Conservation (phyloP, 2,888 invertebrate genomes). For the Synanthedon andrenaeformis region DNA sequence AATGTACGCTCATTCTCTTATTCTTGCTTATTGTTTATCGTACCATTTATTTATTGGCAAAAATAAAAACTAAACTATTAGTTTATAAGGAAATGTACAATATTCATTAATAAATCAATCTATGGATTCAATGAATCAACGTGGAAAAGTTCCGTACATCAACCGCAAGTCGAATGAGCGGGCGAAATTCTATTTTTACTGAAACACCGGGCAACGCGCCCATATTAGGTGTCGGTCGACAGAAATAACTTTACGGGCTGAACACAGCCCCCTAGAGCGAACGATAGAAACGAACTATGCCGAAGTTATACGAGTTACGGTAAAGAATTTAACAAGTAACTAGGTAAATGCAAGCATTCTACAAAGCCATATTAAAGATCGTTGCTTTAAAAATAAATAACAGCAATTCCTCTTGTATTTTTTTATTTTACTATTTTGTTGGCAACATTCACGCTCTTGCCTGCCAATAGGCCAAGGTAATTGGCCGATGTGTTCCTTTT, state of each 20-base stretch:
- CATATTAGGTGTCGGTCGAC: constrained; percentile 61
- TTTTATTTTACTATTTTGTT: background rate
- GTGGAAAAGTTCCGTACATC: constrained; percentile 11
- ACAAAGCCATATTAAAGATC: background rate
- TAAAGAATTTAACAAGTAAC: background rate
- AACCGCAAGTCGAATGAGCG: constrained; percentile 22
- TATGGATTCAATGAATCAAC: background rate
- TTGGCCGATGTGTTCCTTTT: background rate
- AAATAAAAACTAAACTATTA: background rate
- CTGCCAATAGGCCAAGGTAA: constrained; percentile 25
- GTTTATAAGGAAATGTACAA: background rate
- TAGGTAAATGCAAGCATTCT: background rate
- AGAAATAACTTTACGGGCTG: constrained; percentile 43
- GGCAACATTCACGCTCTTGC: background rate
- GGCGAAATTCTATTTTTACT: constrained; percentile 35
- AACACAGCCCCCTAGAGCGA: constrained; percentile 37
- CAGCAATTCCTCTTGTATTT: background rate
- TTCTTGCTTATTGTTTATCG: too few relatives aligned
- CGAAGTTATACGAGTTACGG: background rate
- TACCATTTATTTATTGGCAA: too few relatives aligned
- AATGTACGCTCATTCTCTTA: background rate
- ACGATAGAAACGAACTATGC: constrained; percentile 12
- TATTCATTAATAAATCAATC: background rate
- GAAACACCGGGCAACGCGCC: constrained; percentile 55
- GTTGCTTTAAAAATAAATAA: background rate